Evolutionary conservation across 2,113 vertebrate species (phyloP), one percentile per base, ranked within the genome.

Genomic region (Cyphomyrus discorhynchus): DNA sequence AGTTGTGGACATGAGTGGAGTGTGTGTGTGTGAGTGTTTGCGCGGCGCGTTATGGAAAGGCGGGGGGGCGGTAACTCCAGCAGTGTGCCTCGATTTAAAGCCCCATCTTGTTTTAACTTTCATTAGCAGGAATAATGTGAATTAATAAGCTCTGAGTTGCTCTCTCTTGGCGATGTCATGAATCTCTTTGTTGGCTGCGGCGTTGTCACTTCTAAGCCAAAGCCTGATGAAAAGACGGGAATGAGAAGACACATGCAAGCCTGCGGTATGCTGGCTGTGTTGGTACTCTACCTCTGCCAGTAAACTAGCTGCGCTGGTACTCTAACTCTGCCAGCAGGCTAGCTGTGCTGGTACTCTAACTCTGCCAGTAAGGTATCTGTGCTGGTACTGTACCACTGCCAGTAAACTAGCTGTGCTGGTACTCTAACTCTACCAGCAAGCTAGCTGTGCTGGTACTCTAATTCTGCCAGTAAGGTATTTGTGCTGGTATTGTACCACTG

Each of bases 71-170:
- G 50, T 53, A 39, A 58, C 56, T 87, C 45, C 62, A 46, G 58
- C 17, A 86, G 87, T 58, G 80, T 9, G 17, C 47, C 77, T 85
- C 89, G 46, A 86, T 90, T 92, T 90, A 89, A 86, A 45, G 3
- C 62, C 62, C 49, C 9, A 91, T 92, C 92, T 92, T 92, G 93
- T 92, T 92, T 92, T 92, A 92, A 92, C 92, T 91, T 92, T 93
- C 90, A 93, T 93, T 93, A 92, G 84, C 84, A 84, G 90, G 91
- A 92, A 91, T 92, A 92, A 92, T 92, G 93, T 92, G 91, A 92
- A 92, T 90, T 92, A 92, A 92, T 92, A 92, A 90, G 91, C 88
- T 91, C 89, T 92, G 91, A 91, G 91, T 91, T 85, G 66, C 86
- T 90, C 89, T 92, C 93, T 91, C 91, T 87, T 84, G 89, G 90